Conservation (phyloP, 1,140 invertebrate species). For the Adoxophyes honmai region DNA sequence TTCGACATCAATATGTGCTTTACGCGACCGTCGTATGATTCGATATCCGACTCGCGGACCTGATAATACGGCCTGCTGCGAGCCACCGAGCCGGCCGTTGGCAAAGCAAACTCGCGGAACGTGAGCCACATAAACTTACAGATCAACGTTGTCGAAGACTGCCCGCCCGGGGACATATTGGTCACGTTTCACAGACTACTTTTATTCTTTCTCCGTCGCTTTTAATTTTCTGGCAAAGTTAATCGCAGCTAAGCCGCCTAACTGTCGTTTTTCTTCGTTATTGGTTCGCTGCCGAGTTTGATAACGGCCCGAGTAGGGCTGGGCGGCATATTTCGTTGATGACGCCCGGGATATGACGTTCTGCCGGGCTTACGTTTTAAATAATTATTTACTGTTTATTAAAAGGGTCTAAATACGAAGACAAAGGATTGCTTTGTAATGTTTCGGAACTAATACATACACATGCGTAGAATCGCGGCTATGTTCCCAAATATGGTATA, state of each 20-base stretch:
- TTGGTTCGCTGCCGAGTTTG: conserved; percentile 13
- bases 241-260: conserved; percentile 29
- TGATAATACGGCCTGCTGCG: conserved; percentile 26
- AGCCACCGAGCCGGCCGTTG: conserved; percentile 57
- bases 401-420: too few relatives aligned
- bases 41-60: conserved; percentile 47
- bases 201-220: conserved; percentile 47
- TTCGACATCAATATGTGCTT: conserved; percentile 35
- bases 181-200: conserved; percentile 52
- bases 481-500: too few relatives aligned
- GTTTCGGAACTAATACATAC: too few relatives aligned
- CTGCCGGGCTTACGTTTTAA: too few relatives aligned
- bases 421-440: too few relatives aligned
- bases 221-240: conserved; percentile 53
- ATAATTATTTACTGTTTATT: too few relatives aligned
- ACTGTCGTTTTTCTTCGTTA: conserved; percentile 25
- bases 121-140: conserved; percentile 57
- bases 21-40: conserved; percentile 51
- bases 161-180: conserved; percentile 49
- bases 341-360: too few relatives aligned
- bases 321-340: conserved; percentile 5
- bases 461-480: too few relatives aligned
- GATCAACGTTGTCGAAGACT: conserved; percentile 33
- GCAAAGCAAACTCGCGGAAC: conserved; percentile 58
- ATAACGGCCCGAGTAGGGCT: neutral